Evolutionary conservation across 1,140 invertebrate genomes (phyloP), one percentile per base, ranked within the genome.

Genomic region (Eurosta solidaginis): DNA sequence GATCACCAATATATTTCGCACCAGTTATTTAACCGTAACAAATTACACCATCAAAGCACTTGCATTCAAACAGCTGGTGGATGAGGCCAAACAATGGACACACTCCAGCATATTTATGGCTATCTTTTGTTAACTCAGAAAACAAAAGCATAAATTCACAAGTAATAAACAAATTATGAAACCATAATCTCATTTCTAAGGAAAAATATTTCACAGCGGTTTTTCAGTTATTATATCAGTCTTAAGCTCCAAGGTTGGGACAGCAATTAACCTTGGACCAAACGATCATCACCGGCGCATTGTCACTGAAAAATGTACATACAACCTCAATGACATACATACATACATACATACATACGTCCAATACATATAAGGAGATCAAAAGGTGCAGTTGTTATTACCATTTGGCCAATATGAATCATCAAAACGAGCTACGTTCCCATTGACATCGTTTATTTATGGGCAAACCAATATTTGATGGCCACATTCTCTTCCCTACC

Each of bases 181-280:
- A 68, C 59, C 36, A 68, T 68, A 68, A 68, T 68, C 59, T 9
- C n/a, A 29, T 22, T 68, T 68, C 29, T 40, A 68, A 68, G 59
- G 1, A 68, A 29, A 68, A 68, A 68, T 68, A 68, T 68, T 42
- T 68, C 59, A 68, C 40, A 68, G 59, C 59, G 59, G 59, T 68
- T 68, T 68, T 68, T 68, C 59, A 68, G 33, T 68, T 40, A 68
- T 68, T 36, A 68, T 14, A 20, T 68, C 9, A 33, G 2, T 29
- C 54, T 33, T 33, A 33, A 59, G 33, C 33, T 54, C 22, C 59
- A 68, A 68, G 59, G 59, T 40, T 68, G 59, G 17, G 33, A 20
- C 36, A 40, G 59, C 59, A 68, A 68, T 68, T 68, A 68, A 68
- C 59, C 59, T 68, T 68, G 59, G 59, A 42, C 59, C 40, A 68